Evolutionary conservation across 2,797 vertebrate species (phyloP).

Genomic region (Jordanella pulchra): DNA sequence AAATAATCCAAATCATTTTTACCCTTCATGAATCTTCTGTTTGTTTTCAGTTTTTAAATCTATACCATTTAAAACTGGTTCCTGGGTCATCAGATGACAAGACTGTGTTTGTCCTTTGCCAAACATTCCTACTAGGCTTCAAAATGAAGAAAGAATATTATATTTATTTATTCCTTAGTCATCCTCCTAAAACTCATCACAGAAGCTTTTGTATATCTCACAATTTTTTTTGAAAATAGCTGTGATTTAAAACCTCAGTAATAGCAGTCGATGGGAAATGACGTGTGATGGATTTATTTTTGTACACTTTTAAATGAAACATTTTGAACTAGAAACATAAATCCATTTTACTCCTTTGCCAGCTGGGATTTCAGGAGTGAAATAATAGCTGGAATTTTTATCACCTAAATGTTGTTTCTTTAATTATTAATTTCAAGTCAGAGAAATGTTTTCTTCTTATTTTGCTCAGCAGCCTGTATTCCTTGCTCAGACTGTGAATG

Average conservation of each 20-base stretch:
- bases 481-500: neutral
- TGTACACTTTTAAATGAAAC: too few relatives aligned
- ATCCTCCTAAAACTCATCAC: neutral
- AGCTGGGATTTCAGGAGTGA: neutral
- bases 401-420: neutral
- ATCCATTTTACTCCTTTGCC: neutral
- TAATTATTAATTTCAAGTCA: neutral
- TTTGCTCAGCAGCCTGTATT: neutral
- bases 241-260: neutral
- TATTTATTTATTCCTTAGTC: too few relatives aligned
- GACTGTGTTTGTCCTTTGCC: neutral
- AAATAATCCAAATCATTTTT: slow-evolving; percentile 7
- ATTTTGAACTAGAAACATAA: too few relatives aligned
- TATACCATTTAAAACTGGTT: neutral
- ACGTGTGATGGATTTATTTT: neutral
- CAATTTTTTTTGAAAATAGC: neutral
- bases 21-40: slow-evolving; percentile 5
- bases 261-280: neutral
- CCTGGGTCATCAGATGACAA: neutral
- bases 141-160: neutral
- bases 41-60: neutral
- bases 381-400: neutral
- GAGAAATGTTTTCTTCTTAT: neutral
- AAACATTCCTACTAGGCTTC: too few relatives aligned
- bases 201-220: neutral